phyloP scores from a whole-genome alignment of 2,113 vertebrate species.

The Equus quagga region DNA sequence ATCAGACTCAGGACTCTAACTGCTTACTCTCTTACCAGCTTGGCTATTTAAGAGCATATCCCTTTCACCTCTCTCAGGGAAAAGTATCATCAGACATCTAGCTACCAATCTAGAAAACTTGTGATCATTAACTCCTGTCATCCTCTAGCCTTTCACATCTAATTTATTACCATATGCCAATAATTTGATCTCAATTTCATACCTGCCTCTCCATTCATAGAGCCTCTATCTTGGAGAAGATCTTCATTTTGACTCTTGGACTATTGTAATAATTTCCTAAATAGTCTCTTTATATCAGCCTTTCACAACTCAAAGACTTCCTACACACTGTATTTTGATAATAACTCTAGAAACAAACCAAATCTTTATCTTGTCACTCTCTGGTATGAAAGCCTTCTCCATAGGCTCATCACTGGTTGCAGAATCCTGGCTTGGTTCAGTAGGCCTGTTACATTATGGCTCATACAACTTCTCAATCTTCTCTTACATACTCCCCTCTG shows the following conservation, averaged over 20 bases:
- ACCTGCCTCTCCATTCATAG: neutral
- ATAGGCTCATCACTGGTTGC: neutral
- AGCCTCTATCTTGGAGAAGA: neutral
- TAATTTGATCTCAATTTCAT: neutral
- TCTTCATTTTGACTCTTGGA: neutral
- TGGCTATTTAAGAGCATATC: neutral
- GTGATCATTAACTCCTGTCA: neutral
- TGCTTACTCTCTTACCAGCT: neutral
- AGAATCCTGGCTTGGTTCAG: neutral
- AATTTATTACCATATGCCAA: neutral
- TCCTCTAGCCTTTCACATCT: neutral
- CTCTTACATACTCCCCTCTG: neutral
- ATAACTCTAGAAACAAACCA: neutral
- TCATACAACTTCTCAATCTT: neutral
- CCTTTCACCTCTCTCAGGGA: neutral
- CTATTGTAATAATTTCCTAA: conserved; percentile 1
- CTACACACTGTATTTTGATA: neutral
- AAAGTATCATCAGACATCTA: neutral
- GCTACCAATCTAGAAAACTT: neutral
- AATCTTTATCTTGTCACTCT: neutral
- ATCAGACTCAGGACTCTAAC: neutral
- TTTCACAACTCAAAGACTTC: neutral
- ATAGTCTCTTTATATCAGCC: neutral
- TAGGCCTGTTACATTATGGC: neutral
- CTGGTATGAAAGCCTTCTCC: neutral